Evolutionary conservation across 2,888 invertebrate species (phyloP), one percentile per base, ranked within the genome.

Genomic region (Nemurella pictetii): DNA sequence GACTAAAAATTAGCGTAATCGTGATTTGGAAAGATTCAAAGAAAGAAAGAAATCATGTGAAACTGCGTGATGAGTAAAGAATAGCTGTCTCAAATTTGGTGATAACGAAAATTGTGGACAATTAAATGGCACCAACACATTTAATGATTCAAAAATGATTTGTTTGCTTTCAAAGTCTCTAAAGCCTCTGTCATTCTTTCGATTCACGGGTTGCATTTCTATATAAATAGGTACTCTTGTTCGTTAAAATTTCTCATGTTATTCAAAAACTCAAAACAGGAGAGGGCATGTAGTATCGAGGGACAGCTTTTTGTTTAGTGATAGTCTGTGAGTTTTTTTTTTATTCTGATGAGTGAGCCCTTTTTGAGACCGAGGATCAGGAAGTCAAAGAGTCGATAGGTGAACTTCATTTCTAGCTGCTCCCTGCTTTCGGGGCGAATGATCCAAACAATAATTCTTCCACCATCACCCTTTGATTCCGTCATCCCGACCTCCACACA

Each of bases 201-300:
- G 27, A 55, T 55, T 55, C 55, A 20, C 20, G n/a, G 20, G 3
- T 20, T 55, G 55, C 55, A 20, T 20, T 55, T 20, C 55, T 55
- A 55, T 55, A 55, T 55, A 20, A 55, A 20, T 55, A 55, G 5
- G 32, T 55, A 55, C 20, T 83, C 83, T 78, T 85, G 80, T 77
- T 80, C 30, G 75, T 80, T 36, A 83, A 75, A 83, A 85, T 85
- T 83, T 85, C 75, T 75, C 78, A 30, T 78, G 78, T 84, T 32
- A 77, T 36, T 74, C 77, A 84, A 81, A 83, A 86, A 86, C 85
- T 84, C 81, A 86, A 85, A 77, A 78, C 32, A 83, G 84, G 84
- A 86, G 86, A 87, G 85, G 87, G 85, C 86, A 86, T 86, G 86
- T 86, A 86, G 85, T 85, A 85, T 87, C 85, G 86, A 86, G 87